These are phyloP conservation scores for Tenebrio molitor DNA, from an alignment of 1,140 invertebrate genomes.

Conservation along the genomic window DNA sequence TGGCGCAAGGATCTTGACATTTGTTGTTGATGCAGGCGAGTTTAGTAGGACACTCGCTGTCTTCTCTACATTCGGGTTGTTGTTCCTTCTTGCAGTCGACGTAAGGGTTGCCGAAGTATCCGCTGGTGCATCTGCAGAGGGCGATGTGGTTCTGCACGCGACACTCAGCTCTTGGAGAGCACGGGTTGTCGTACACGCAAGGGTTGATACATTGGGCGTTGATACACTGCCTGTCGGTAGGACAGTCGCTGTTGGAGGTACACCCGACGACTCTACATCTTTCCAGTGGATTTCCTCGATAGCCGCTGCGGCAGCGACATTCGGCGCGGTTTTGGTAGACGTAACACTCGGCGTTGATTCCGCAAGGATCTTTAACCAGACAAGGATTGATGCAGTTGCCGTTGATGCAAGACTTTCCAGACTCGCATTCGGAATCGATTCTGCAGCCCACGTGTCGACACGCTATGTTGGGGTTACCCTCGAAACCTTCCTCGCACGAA, in stretches of 20 bases:
- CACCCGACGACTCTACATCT: slow-evolving; percentile 88
- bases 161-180: slow-evolving; percentile 84
- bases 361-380: slow-evolving; percentile 83
- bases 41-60: slow-evolving; percentile 84
- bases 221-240: slow-evolving; percentile 84
- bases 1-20: slow-evolving; percentile 87
- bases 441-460: slow-evolving; percentile 85
- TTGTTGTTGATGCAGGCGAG: slow-evolving; percentile 85
- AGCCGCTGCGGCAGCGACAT: slow-evolving; percentile 85
- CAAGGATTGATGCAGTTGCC: slow-evolving; percentile 89
- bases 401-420: slow-evolving; percentile 85
- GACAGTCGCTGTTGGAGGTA: slow-evolving; percentile 89
- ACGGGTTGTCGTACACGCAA: slow-evolving; percentile 83
- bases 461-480: slow-evolving; percentile 86
- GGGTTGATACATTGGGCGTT: slow-evolving; percentile 90
- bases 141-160: slow-evolving; percentile 85
- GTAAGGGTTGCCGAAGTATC: slow-evolving; percentile 83
- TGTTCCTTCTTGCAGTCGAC: slow-evolving; percentile 80
- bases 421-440: slow-evolving; percentile 83
- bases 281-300: slow-evolving; percentile 83
- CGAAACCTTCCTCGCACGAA: slow-evolving; percentile 84
- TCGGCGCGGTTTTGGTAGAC: slow-evolving; percentile 80
- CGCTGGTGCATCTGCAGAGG: slow-evolving; percentile 83
- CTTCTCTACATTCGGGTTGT: slow-evolving; percentile 82
- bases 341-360: slow-evolving; percentile 86